These are phyloP conservation scores for Scomber japonicus DNA, from an alignment of 2,113 vertebrate species.

Conservation along the genomic window DNA sequence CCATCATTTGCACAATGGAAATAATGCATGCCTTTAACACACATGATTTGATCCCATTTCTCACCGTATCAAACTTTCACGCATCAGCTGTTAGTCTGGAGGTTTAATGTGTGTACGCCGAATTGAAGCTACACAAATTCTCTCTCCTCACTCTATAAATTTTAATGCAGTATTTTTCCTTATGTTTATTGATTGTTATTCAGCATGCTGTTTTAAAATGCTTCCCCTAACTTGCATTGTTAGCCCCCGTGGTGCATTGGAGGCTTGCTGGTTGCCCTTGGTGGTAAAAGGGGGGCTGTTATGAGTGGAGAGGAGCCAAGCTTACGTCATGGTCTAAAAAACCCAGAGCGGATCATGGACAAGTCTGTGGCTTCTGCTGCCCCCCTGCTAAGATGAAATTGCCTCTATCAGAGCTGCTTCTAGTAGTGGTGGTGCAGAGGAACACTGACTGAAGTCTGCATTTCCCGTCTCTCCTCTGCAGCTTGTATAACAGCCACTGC, in stretches of 20 bases:
- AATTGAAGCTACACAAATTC: conserved; percentile 17
- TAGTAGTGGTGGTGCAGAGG: conserved; percentile 22
- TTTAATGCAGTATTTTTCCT: background rate
- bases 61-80: conserved; percentile 6
- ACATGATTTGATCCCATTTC: background rate
- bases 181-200: conserved; percentile 20
- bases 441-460: background rate
- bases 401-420: conserved; percentile 37
- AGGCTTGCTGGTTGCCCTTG: background rate
- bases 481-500: background rate
- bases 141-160: background rate
- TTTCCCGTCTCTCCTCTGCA: conserved; percentile 1
- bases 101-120: conserved; percentile 12
- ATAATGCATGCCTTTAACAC: background rate
- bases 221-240: background rate
- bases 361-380: conserved; percentile 35
- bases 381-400: conserved; percentile 34
- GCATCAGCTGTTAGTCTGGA: background rate
- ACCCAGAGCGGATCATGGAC: conserved; percentile 39
- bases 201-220: background rate
- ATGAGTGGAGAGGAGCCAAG: conserved; percentile 3
- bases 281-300: conserved; percentile 6
- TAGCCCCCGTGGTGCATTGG: background rate
- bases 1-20: conserved; percentile 6
- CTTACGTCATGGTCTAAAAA: conserved; percentile 48